phyloP scores from a whole-genome alignment of 2,113 vertebrate genomes.

The Gopherus flavomarginatus region DNA sequence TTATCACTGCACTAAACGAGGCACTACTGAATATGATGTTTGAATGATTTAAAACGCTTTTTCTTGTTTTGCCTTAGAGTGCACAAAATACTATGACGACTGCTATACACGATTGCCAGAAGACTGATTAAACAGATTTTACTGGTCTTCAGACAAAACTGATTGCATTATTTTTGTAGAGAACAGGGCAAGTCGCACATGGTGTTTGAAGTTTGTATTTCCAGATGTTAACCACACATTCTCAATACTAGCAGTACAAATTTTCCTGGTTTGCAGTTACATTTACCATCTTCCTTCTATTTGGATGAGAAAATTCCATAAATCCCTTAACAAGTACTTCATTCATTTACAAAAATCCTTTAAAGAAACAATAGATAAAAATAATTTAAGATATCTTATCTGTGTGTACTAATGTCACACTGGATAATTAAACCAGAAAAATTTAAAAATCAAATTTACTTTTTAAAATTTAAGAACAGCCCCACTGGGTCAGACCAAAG shows the following conservation, averaged over 20 bases:
- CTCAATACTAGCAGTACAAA: neutral
- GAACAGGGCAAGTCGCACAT: rapidly evolving
- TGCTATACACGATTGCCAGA: neutral
- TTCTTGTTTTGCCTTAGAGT: neutral
- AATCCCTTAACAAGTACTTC: neutral
- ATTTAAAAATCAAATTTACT: neutral
- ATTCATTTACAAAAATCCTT: neutral
- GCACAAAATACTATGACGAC: rapidly evolving
- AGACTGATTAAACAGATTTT: neutral
- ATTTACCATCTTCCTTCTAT: neutral
- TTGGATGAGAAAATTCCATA: neutral
- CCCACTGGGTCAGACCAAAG: too few species aligned
- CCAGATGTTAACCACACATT: neutral
- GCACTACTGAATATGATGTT: neutral
- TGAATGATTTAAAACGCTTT: neutral
- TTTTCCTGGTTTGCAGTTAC: neutral
- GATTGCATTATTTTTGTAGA: neutral
- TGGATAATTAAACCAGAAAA: neutral
- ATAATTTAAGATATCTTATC: neutral
- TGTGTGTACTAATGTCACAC: neutral
- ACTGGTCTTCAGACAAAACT: neutral
- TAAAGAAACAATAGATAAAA: neutral
- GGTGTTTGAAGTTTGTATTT: neutral
- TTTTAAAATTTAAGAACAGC: neutral
- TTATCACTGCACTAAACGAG: neutral